Evolutionary conservation across 2,797 vertebrate genomes (phyloP), one percentile per base, ranked within the genome.

Genomic region (Okamejei kenojei): DNA sequence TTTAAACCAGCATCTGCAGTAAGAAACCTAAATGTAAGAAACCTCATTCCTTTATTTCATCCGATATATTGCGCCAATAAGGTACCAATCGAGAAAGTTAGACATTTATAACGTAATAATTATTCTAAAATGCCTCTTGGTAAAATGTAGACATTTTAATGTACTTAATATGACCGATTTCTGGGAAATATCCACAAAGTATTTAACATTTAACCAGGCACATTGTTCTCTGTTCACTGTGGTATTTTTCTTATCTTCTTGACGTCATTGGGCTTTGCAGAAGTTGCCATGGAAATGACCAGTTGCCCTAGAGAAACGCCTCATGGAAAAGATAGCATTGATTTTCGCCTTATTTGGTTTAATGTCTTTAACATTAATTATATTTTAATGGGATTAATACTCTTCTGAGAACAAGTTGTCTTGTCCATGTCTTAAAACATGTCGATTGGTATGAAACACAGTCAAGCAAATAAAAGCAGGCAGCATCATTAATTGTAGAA

Each of bases 181-280:
- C 95, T 95, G 95, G 96, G 96, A 96, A 97, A 96, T 96, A 97
- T 97, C 96, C 97, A 96, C 97, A 97, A 98, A 97, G 96, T 97
- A 97, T 96, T 95, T 95, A 95, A 95, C 96, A 95, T 96, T 95
- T 94, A 95, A 76, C 29, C 35, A 92, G 68, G 71, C 68, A 92
- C 23, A 54, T 6, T 17, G 26, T 21, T 76, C 68, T 71, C 54
- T 38, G 95, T 95, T 97, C 97, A 96, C 96, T 95, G 96, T 97
- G 96, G 96, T 96, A 97, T 96, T 97, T 97, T 96, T 97, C 97
- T 97, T 97, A 96, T 96, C 97, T 97, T 96, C 96, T 97, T 98
- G 97, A 98, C 95, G 96, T 98, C 98, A 98, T 96, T 97, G 97
- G 97, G 97, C 97, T 98, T 98, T 98, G 97, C 97, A 96, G 96